Conservation (phyloP, 2,888 invertebrate genomes). For the Phytoseiulus persimilis region DNA sequence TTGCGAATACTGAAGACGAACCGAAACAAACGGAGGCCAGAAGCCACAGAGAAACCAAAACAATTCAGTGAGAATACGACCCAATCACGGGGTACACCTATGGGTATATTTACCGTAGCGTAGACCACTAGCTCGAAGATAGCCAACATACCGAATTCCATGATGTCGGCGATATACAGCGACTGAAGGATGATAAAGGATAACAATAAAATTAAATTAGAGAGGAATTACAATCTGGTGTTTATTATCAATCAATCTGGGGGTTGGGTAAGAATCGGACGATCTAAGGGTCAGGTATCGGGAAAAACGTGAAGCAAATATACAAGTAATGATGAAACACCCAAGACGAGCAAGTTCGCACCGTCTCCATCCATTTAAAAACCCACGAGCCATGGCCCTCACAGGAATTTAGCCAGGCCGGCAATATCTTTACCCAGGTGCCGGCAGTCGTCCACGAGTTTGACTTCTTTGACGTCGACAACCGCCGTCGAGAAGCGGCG, state of each 20-base stretch:
- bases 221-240: neutral
- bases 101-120: neutral
- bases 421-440: conserved; percentile 63
- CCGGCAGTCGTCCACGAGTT: conserved; percentile 67
- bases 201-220: neutral
- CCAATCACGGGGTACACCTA: neutral
- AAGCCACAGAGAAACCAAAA: neutral
- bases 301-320: no score
- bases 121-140: neutral
- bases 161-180: neutral
- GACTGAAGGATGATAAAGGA: neutral
- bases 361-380: neutral
- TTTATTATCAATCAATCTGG: no score
- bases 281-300: no score
- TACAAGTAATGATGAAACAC: no score
- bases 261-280: no score
- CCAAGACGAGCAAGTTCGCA: no score
- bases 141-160: neutral
- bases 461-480: conserved; percentile 62
- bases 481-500: conserved; percentile 67
- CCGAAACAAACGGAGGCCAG: neutral
- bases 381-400: neutral
- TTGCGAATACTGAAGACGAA: neutral
- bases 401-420: neutral
- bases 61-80: neutral